Conservation (phyloP, 1,140 invertebrate genomes). For the Drosophila murphyi region DNA sequence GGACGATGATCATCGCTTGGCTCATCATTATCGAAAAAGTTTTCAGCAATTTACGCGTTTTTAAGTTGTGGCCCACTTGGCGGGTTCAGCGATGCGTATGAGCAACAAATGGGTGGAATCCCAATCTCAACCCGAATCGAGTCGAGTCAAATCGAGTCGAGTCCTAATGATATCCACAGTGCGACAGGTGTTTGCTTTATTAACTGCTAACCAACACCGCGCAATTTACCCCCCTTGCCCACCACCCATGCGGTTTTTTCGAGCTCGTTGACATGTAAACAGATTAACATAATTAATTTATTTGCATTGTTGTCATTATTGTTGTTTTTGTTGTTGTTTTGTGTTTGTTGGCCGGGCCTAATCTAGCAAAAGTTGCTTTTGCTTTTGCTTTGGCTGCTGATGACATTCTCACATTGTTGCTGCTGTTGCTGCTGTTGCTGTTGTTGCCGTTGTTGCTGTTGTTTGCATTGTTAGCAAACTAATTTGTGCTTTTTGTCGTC, state of each 20-base stretch:
- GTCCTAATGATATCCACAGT: slow-evolving; percentile 18
- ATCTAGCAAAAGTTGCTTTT: slow-evolving; percentile 27
- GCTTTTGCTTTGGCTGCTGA: slow-evolving; percentile 15
- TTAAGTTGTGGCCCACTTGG: slow-evolving; percentile 29
- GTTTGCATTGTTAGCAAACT: slow-evolving; percentile 43
- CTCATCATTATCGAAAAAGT: slow-evolving; percentile 53
- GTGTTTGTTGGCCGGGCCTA: slow-evolving; percentile 26
- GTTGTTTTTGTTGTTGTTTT: slow-evolving; percentile 2
- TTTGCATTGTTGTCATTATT: slow-evolving; percentile 42
- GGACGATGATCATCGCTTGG: not conserved
- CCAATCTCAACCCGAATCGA: not conserved
- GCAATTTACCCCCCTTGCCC: not conserved
- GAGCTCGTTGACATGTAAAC: slow-evolving; percentile 71
- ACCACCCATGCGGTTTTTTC: not conserved
- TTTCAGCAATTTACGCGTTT: slow-evolving; percentile 52
- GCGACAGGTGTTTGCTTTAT: slow-evolving; percentile 80
- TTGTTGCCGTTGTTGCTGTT: slow-evolving; percentile 10
- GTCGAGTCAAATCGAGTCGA: not conserved
- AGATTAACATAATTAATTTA: slow-evolving; percentile 83
- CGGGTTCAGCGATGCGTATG: slow-evolving; percentile 54
- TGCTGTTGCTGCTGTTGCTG: slow-evolving; percentile 10
- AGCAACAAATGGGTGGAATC: slow-evolving; percentile 33
- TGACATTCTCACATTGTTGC: slow-evolving; percentile 29
- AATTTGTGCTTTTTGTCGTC: slow-evolving; percentile 54
- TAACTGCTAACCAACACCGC: slow-evolving; percentile 45